Evolutionary conservation across 2,113 vertebrate genomes (phyloP).

Genomic region (Hassar affinis): DNA sequence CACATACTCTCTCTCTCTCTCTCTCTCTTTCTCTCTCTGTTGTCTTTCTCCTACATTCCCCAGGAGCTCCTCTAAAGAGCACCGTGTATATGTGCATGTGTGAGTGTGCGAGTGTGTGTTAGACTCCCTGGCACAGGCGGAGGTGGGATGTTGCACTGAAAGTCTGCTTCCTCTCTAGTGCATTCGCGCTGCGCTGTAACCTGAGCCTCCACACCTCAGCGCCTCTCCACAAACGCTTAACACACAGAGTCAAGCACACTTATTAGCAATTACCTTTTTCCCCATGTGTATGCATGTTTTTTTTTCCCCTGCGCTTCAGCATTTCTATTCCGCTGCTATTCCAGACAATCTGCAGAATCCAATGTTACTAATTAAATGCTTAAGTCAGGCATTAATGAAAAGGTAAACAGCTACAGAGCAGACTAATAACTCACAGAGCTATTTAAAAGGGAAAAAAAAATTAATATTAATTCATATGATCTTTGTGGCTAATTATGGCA

Average conservation of each 20-base stretch:
- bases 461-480: constrained; percentile 40
- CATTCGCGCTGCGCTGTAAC: constrained; percentile 49
- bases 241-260: constrained; percentile 70
- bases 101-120: constrained; percentile 32
- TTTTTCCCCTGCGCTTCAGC: constrained; percentile 24
- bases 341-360: constrained; percentile 38
- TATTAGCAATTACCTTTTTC: constrained; percentile 65
- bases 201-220: constrained; percentile 59
- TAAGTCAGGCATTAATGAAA: constrained; percentile 50
- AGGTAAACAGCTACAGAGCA: constrained; percentile 50
- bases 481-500: constrained; percentile 27
- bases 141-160: constrained; percentile 46
- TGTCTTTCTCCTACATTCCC: constrained; percentile 14
- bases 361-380: constrained; percentile 53
- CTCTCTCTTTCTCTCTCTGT: background rate
- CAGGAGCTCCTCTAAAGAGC: constrained; percentile 2
- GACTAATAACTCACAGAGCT: constrained; percentile 30
- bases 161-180: constrained; percentile 63
- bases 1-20: background rate
- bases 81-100: constrained; percentile 10
- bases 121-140: background rate
- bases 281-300: constrained; percentile 38
- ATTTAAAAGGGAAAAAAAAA: constrained; percentile 24
- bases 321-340: constrained; percentile 47
- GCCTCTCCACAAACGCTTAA: constrained; percentile 67